Conservation (phyloP, 2,888 invertebrate species). For the Cynaeus angustus region DNA sequence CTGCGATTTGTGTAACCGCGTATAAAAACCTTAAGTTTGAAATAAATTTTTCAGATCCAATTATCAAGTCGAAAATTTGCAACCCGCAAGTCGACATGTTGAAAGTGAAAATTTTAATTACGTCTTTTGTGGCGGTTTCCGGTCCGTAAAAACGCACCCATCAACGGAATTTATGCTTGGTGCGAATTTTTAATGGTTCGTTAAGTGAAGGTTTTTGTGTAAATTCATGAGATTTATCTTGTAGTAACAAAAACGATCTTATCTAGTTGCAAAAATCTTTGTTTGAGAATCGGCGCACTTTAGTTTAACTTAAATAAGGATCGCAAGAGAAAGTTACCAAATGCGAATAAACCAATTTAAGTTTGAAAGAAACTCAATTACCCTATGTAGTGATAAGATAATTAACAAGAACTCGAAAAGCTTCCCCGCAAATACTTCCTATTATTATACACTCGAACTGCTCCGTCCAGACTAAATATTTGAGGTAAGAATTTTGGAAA, state of each 20-base stretch:
- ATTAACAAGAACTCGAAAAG: slow-evolving; percentile 63
- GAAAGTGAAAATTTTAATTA: slow-evolving; percentile 36
- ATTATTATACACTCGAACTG: slow-evolving; percentile 47
- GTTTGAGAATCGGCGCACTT: slow-evolving; percentile 48
- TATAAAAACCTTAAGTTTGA: slow-evolving; percentile 28
- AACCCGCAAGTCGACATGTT: slow-evolving; percentile 16
- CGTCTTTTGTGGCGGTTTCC: neutral
- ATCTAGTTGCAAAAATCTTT: slow-evolving; percentile 45
- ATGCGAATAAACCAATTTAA: slow-evolving; percentile 70
- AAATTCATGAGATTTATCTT: slow-evolving; percentile 40
- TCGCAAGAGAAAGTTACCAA: slow-evolving; percentile 63
- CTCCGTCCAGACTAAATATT: slow-evolving; percentile 41
- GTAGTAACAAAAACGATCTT: slow-evolving; percentile 42
- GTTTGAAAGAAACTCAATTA: slow-evolving; percentile 70
- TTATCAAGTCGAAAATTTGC: slow-evolving; percentile 24
- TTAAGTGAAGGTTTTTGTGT: slow-evolving; percentile 31
- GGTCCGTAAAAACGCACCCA: slow-evolving; percentile 18
- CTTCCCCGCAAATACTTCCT: slow-evolving; percentile 49
- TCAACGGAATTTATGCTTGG: slow-evolving; percentile 26
- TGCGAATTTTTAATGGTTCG: slow-evolving; percentile 29
- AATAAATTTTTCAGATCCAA: slow-evolving; percentile 22
- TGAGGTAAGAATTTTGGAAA: slow-evolving; percentile 40
- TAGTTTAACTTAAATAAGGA: slow-evolving; percentile 55
- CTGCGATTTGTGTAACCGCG: neutral
- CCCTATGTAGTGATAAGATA: slow-evolving; percentile 67